Conservation (phyloP, 2,888 invertebrate species). For the Silvanus unidentatus region DNA sequence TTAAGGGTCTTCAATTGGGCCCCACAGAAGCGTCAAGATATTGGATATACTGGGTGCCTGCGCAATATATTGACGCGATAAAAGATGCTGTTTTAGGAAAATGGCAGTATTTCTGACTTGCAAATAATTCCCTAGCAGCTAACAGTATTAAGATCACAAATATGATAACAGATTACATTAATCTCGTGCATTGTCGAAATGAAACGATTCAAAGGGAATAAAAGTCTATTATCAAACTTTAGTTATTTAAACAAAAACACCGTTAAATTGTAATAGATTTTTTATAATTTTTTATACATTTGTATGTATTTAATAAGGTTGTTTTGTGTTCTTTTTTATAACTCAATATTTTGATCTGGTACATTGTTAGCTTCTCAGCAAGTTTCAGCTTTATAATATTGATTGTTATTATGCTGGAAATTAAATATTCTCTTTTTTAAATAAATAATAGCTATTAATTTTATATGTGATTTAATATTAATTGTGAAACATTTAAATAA, state of each 20-base stretch:
- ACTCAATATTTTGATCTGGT: conserved; percentile 12
- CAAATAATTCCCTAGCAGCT: conserved; percentile 5
- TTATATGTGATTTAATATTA: conserved; percentile 11
- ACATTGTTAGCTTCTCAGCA: conserved; percentile 17
- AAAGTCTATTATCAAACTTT: conserved; percentile 13
- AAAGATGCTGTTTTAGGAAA: conserved; percentile 85
- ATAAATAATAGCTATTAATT: neutral
- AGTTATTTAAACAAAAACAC: no score
- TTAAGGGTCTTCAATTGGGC: conserved; percentile 72
- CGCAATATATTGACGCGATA: conserved; percentile 83
- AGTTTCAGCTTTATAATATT: conserved; percentile 17
- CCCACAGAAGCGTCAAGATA: conserved; percentile 87
- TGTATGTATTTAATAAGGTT: conserved; percentile 1
- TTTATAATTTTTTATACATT: conserved; percentile 11
- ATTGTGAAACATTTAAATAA: conserved; percentile 12
- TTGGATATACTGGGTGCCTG: conserved; percentile 94
- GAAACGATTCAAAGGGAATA: conserved; percentile 16
- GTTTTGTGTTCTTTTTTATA: conserved; percentile 9
- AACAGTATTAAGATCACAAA: conserved; percentile 17
- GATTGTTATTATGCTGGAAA: no score
- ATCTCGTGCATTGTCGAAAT: conserved; percentile 10
- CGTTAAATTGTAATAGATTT: conserved; percentile 3
- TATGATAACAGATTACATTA: conserved; percentile 17
- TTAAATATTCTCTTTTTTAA: conserved; percentile 1
- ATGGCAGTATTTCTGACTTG: conserved; percentile 69